These are phyloP conservation scores for Zapus hudsonius DNA, from an alignment of 2,113 vertebrate genomes.

Conservation along the genomic window DNA sequence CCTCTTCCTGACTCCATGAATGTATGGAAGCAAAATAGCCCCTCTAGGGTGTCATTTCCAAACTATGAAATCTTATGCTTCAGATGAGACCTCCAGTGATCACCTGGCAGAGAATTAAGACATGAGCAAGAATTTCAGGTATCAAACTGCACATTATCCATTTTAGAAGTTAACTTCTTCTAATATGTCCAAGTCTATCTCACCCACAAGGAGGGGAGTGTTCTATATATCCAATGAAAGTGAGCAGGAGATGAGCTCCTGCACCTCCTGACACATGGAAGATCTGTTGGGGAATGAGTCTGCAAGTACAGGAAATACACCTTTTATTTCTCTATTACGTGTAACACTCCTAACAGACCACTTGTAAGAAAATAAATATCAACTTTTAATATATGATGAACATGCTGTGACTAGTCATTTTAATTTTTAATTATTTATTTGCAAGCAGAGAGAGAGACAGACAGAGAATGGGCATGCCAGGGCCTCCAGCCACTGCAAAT, in stretches of 20 bases:
- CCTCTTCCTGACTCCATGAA: not conserved
- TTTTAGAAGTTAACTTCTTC: slow-evolving; percentile 4
- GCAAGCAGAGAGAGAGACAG: no score
- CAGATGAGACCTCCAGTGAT: not conserved
- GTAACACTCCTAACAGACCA: slow-evolving; percentile 15
- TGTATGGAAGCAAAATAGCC: not conserved
- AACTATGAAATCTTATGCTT: not conserved
- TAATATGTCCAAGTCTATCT: not conserved
- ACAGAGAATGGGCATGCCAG: no score
- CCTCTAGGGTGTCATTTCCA: not conserved
- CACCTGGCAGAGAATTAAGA: not conserved
- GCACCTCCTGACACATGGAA: not conserved
- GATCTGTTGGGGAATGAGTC: not conserved
- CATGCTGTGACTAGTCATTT: no score
- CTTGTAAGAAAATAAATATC: not conserved
- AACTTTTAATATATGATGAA: no score
- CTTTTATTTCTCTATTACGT: not conserved
- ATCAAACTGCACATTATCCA: not conserved
- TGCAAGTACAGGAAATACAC: not conserved
- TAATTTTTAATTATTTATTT: no score
- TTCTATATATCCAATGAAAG: slow-evolving; percentile 5
- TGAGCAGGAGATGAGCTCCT: not conserved
- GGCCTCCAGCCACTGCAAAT: no score
- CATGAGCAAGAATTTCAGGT: not conserved
- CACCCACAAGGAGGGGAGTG: not conserved